Percentiles rank a stretch among this genome's conserved stretches.
Conservation (phyloP, 2,797 vertebrate genomes). For the Eulemur mongoz region DNA sequence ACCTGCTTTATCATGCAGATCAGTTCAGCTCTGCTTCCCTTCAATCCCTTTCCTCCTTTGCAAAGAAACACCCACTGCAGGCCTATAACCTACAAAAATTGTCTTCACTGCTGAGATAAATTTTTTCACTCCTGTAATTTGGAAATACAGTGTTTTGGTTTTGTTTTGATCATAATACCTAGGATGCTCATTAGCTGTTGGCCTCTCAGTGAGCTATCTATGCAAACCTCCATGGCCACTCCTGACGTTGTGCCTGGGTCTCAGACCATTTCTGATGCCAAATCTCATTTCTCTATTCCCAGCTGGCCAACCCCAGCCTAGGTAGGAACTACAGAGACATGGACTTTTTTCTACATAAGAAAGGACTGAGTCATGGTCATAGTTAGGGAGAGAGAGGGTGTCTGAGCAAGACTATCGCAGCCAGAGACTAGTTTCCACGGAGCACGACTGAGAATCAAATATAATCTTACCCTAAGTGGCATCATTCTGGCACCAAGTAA, state of each 20-base stretch:
- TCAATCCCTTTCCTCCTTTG: neutral
- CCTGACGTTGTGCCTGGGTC: neutral
- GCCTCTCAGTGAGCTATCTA: neutral
- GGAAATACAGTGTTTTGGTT: neutral
- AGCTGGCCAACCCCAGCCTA: neutral
- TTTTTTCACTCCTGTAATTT: neutral
- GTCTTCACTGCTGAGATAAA: neutral
- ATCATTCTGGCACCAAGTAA: neutral
- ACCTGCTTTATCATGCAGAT: constrained; percentile 44
- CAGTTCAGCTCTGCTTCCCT: constrained; percentile 1
- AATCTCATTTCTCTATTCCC: neutral
- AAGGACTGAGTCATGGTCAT: neutral
- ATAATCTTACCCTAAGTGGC: neutral
- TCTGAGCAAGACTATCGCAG: neutral
- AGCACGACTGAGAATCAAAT: constrained; percentile 30
- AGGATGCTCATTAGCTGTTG: neutral
- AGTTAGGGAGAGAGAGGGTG: neutral
- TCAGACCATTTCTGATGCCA: neutral
- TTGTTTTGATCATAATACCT: neutral
- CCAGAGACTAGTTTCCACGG: constrained; percentile 3
- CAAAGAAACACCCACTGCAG: neutral
- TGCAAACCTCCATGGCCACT: neutral
- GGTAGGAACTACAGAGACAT: neutral
- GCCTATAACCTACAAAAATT: constrained; percentile 14
- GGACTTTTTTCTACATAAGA: neutral